phyloP scores from a whole-genome alignment of 1,140 invertebrate genomes.

The Phortica variegata region DNA sequence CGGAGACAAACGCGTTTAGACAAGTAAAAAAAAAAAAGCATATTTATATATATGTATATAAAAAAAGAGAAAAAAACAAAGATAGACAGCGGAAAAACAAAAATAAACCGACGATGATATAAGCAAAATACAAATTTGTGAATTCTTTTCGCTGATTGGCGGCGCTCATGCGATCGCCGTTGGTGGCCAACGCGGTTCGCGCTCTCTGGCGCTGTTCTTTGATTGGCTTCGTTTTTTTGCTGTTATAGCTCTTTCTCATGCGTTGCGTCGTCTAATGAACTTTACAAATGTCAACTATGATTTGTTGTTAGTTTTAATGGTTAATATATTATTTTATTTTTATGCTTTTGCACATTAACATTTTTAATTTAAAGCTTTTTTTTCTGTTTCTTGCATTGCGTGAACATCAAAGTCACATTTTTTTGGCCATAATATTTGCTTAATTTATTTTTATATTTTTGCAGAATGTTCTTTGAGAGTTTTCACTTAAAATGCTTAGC shows the following conservation, averaged over 20 bases:
- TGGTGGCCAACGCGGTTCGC: too few species aligned
- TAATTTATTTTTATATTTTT: too few species aligned
- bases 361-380: background rate
- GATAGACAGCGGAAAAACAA: too few species aligned
- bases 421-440: too few species aligned
- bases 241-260: background rate
- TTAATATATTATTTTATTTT: background rate
- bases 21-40: background rate
- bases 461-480: too few species aligned
- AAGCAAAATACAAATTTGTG: too few species aligned
- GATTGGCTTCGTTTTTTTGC: background rate
- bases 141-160: background rate
- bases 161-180: too few species aligned
- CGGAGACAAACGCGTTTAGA: constrained; percentile 2
- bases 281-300: constrained; percentile 43
- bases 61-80: too few species aligned
- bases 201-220: constrained; percentile 11
- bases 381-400: too few species aligned
- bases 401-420: too few species aligned
- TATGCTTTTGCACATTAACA: background rate
- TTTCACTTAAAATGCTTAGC: too few species aligned
- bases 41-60: constrained; percentile 19
- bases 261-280: constrained; percentile 40
- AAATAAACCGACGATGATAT: too few species aligned
- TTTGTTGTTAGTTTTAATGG: constrained; percentile 17